Evolutionary conservation across 1,140 invertebrate genomes (phyloP), one percentile per base, ranked within the genome.

Genomic region (Octopus sinensis): DNA sequence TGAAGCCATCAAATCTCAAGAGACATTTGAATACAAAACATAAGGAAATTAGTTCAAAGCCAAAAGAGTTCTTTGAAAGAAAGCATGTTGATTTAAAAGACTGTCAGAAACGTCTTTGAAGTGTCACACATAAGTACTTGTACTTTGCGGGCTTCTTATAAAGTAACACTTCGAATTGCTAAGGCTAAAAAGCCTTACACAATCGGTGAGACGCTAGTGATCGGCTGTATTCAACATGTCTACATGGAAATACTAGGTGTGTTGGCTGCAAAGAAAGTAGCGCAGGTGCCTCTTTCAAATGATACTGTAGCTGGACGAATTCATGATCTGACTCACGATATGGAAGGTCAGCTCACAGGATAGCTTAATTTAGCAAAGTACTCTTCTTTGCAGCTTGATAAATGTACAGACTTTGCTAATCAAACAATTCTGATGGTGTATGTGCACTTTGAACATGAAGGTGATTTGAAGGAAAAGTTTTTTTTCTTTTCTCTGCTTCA

Each of bases 351-450:
- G 54, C 79, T 80, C 43, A 71, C n/a, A 54, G 53, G 54, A 56
- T 17, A 80, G 54, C 75, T 80, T 52, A 23, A 71, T 9, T 56
- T 23, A 51, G 53, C 54, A 76, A 56, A 23, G 53, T 80, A 71
- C 54, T 62, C 23, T 80, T 17, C 56, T 7, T 62, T 80, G 54
- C 80, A 80, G 68, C 80, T 80, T 73, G 80, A 80, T 76, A 68
- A 80, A 80, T 75, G 10, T 53, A 80, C 80, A 76, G 62, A 80
- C 30, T 23, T 80, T 53, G 51, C 68, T 51, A 76, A 80, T 80
- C 5, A 62, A 13, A 68, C n/a, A n/a, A n/a, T n/a, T n/a, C n/a
- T n/a, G n/a, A n/a, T n/a, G n/a, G n/a, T n/a, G n/a, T n/a, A n/a
- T n/a, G n/a, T n/a, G n/a, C n/a, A n/a, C n/a, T 80, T 62, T 62